Evolutionary conservation across 2,113 vertebrate genomes (phyloP), one percentile per base, ranked within the genome.

Genomic region (Phalacrocorax brasilianus): DNA sequence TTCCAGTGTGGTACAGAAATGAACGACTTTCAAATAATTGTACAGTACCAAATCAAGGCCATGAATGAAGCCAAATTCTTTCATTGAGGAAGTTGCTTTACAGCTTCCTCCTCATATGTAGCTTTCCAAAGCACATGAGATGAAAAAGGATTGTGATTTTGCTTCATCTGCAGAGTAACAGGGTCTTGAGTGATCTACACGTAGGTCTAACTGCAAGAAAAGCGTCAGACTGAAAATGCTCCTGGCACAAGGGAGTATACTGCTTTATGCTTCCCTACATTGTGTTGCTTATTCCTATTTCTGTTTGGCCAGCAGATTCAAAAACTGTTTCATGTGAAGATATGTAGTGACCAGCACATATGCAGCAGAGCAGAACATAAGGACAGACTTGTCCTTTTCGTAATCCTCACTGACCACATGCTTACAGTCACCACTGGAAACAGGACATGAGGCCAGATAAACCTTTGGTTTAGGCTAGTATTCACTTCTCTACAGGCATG

Each of bases 281-380:
- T 16, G 16, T 61, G 47, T 26, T 91, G 24, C 15, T 62, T 79
- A 45, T 62, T 92, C 21, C 13, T 22, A n/a, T 14, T 32, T 47
- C 7, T 47, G 47, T 47, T 74, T 74, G 44, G 6, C 49, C 21
- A 65, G 33, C 7, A 66, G 50, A 35, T 14, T 76, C 2, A 62
- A 85, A 75, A 72, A 14, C 1, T 28, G 7, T 28, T 88, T 77
- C 7, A 17, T 28, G 6, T 40, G 38, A 40, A 83, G 11, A 28
- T 50, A n/a, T 1, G 15, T 38, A 53, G 14, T 30, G 21, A 83
- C 9, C 26, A 80, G 32, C 5, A 91, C 44, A 50, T 24, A 56
- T 2, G 17, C 1, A 0, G 11, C 22, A 84, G 11, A 80, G 50
- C 1, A 7, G 9, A 16, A 78, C 7, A 8, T 14, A 40, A 52